Evolutionary conservation across 64 coral and sea anemone species (phyloP).

Genomic region (Stichodactyla mertensii): DNA sequence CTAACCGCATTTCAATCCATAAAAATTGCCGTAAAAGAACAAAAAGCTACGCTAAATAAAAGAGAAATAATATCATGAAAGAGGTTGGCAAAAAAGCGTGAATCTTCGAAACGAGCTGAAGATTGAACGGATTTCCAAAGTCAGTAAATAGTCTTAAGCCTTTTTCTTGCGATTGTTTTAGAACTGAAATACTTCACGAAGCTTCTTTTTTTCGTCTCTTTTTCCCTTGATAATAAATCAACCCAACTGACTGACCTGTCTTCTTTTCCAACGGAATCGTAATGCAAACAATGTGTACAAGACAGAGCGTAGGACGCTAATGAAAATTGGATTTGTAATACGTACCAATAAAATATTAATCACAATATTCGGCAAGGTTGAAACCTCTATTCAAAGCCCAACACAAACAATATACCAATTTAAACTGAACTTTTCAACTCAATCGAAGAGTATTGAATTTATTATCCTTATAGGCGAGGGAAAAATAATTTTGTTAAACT

Average conservation of each 20-base stretch:
- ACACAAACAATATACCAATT: neutral
- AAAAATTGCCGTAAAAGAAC: too few species aligned
- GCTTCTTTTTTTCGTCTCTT: neutral
- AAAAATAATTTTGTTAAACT: neutral
- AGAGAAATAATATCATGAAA: too few species aligned
- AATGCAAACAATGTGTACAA: neutral
- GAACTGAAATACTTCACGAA: neutral
- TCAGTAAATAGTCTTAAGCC: too few species aligned
- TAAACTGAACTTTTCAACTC: neutral
- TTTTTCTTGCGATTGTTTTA: too few species aligned
- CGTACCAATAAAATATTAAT: slow-evolving; percentile 9
- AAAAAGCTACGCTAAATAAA: too few species aligned
- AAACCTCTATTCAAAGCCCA: neutral
- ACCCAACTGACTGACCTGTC: neutral
- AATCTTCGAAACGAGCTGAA: too few species aligned
- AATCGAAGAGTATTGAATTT: neutral
- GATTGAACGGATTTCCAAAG: too few species aligned
- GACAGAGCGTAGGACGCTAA: neutral
- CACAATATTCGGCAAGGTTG: slow-evolving; percentile 9
- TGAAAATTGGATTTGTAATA: slow-evolving; percentile 21
- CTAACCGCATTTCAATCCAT: too few species aligned
- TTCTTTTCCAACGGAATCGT: neutral
- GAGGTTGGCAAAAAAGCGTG: too few species aligned
- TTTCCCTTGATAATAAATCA: neutral
- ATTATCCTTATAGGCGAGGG: neutral